Percentiles rank a stretch among this genome's conserved stretches.
phyloP scores from a whole-genome alignment of 2,797 vertebrate species.

The Myotis myotis region DNA sequence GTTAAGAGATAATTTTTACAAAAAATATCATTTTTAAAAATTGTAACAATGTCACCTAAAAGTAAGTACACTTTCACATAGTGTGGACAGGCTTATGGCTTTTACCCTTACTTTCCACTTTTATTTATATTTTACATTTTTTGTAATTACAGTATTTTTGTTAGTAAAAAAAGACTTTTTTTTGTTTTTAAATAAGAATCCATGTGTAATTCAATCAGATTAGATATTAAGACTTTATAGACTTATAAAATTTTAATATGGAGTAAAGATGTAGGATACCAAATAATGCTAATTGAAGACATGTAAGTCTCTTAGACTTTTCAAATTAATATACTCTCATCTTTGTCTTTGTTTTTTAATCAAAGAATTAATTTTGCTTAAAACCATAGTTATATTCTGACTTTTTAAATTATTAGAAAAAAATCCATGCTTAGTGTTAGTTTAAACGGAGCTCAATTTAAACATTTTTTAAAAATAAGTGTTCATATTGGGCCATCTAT shows the following conservation, averaged over 20 bases:
- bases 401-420: not conserved
- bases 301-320: not conserved
- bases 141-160: not conserved
- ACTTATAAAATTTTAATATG: not conserved
- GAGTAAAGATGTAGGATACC: not conserved
- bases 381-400: not conserved
- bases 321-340: not conserved
- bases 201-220: not conserved
- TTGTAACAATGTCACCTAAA: not conserved
- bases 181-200: not conserved
- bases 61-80: not conserved
- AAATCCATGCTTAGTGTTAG: not conserved
- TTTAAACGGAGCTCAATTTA: not conserved
- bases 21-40: not conserved
- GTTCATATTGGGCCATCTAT: not conserved
- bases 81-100: not conserved
- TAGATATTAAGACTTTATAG: not conserved
- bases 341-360: not conserved
- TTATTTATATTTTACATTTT: not conserved
- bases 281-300: not conserved
- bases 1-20: not conserved
- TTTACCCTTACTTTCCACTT: not conserved
- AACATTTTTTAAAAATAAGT: not conserved
- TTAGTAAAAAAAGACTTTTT: not conserved
- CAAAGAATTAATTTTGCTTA: not conserved